Evolutionary conservation across 1,140 invertebrate genomes (phyloP).

Genomic region (Drosophila ananassae): DNA sequence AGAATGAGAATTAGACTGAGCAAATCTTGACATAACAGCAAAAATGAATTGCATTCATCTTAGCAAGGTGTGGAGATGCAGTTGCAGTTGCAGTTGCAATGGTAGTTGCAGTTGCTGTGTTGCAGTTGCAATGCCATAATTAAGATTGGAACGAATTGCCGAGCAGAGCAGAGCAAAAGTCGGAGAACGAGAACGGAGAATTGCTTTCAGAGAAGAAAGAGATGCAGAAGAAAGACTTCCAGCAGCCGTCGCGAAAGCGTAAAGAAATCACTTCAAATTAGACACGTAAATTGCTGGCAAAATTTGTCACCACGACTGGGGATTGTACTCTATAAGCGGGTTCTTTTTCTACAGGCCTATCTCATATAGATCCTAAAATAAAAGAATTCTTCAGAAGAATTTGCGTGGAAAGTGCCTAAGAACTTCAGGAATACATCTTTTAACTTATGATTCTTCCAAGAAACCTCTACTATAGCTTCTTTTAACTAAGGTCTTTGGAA

Average conservation of each 20-base stretch:
- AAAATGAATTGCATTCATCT: constrained; percentile 40
- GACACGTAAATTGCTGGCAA: constrained; percentile 7
- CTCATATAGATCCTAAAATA: no score
- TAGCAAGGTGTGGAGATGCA: constrained; percentile 25
- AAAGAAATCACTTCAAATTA: constrained; percentile 69
- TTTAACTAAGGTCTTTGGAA: no score
- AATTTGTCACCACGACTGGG: constrained; percentile 1
- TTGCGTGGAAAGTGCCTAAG: no score
- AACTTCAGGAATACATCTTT: no score
- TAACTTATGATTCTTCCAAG: no score
- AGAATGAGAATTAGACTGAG: neutral
- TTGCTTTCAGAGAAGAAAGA: neutral
- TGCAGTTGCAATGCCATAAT: constrained; percentile 54
- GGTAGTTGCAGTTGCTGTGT: constrained; percentile 15
- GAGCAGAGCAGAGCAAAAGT: constrained; percentile 12
- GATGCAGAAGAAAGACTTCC: neutral
- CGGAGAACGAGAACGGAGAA: constrained; percentile 1
- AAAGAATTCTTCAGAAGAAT: no score
- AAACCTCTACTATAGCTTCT: no score
- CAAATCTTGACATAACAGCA: constrained; percentile 63
- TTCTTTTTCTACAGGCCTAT: no score
- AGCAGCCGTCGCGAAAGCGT: constrained; percentile 61
- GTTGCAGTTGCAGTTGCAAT: constrained; percentile 19
- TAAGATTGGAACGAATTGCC: constrained; percentile 71
- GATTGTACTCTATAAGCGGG: constrained; percentile 5